A percentile compares a stretch with the other conserved stretches of the same genome.
These are phyloP conservation scores for Microtus ochrogaster DNA, from an alignment of 2,113 vertebrate genomes.

Conservation along the genomic window DNA sequence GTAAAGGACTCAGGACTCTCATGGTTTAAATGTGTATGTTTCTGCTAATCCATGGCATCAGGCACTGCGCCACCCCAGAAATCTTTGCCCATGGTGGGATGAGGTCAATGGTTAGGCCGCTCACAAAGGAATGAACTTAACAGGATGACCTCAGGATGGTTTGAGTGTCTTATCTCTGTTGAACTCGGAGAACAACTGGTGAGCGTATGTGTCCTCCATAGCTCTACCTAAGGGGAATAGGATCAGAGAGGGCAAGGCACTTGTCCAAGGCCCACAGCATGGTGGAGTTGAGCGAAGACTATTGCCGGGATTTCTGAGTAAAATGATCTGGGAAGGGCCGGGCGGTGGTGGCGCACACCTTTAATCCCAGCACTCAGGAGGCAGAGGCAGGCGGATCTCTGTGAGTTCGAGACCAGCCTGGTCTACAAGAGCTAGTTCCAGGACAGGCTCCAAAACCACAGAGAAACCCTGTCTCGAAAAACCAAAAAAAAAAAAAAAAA, in stretches of 20 bases:
- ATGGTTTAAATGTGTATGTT: neutral
- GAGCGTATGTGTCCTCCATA: neutral
- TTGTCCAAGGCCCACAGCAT: neutral
- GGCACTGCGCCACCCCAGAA: neutral
- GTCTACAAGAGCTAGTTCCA: too few species aligned
- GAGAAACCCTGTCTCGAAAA: too few species aligned
- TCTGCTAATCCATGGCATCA: neutral
- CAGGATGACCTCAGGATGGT: neutral
- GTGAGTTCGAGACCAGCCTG: too few species aligned
- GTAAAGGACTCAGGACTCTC: neutral
- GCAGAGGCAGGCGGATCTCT: too few species aligned
- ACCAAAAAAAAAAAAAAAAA: too few species aligned
- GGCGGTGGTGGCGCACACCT: too few species aligned
- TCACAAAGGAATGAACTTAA: accelerated
- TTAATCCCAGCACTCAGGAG: too few species aligned
- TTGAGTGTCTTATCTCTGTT: neutral
- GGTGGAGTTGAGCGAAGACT: neutral
- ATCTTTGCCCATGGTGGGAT: neutral
- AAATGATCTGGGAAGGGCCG: neutral
- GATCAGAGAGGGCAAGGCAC: neutral
- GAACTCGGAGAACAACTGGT: neutral
- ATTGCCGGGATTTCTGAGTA: neutral
- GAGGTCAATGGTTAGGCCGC: neutral
- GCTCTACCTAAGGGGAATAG: neutral
- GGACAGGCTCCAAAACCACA: too few species aligned